Evolutionary conservation across 2,113 vertebrate species (phyloP).

Genomic region (Hyaena hyaena): DNA sequence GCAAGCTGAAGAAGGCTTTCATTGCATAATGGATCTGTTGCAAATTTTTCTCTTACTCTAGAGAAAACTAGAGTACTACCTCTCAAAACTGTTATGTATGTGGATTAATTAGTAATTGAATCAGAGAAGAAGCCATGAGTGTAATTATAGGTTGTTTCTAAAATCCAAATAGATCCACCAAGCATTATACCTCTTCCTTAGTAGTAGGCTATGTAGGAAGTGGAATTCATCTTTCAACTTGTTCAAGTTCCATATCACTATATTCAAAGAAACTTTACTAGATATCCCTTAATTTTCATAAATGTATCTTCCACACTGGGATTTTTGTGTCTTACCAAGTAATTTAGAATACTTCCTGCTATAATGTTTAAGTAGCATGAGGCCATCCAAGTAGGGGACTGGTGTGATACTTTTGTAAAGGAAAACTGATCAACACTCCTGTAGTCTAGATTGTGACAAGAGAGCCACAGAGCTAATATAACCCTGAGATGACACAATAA

Average conservation of each 20-base stretch:
- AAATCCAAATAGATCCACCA: background rate
- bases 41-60: background rate
- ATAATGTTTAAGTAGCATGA: background rate
- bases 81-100: background rate
- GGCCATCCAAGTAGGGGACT: background rate
- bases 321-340: background rate
- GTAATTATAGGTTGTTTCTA: background rate
- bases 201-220: background rate
- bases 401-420: background rate
- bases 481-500: background rate
- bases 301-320: background rate
- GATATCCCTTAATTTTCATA: slow-evolving; percentile 4
- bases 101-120: background rate
- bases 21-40: background rate
- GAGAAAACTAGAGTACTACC: too few relatives aligned
- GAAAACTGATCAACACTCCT: background rate
- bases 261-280: background rate
- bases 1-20: background rate
- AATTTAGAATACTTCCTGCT: background rate
- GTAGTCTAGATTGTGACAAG: background rate
- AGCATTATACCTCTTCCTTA: background rate
- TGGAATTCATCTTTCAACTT: background rate
- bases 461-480: background rate
- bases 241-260: background rate
- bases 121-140: background rate